Base-by-base conservation (phyloP, 2,113 vertebrate genomes). In the Pachycephala philippinensis region DNA sequence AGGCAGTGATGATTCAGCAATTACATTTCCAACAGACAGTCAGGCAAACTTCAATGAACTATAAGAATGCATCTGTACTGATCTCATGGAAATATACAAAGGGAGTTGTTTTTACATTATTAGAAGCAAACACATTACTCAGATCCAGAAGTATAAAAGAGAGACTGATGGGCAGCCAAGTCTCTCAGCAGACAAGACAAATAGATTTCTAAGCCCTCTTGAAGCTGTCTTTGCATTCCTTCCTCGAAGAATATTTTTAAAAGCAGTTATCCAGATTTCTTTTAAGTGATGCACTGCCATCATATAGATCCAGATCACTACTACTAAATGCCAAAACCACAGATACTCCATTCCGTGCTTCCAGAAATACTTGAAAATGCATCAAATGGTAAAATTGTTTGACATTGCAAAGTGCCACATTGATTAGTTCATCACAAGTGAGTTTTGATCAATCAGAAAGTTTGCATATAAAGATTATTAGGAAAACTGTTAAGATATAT, bases 1-100 rank as follows among this genome's bases (percentile, higher is more conserved):
- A 91, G 77, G 69, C 89, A 87, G 70, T 65, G 81, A 60, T 96
- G 89, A 94, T 75, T 95, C 95, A 96, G 81, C 91, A 91, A 44
- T 85, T 91, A 84, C 37, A 57, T 91, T 93, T 90, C 94, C 91
- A 97, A 66, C 57, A 65, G 66, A 87, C 57, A 80, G 78, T 91
- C 93, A 76, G 27, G 57, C 50, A 83, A 89, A 91, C 78, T 85
- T 86, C 78, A 89, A 11, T 89, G 89, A 85, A 79, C 84, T 87
- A 53, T 91, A 83, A 95, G 84, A 94, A 91, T 72, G 74, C 47
- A 77, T 93, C 83, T 86, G 65, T 93, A 83, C 77, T 84, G 53
- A 89, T 89, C 91, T 89, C 75, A 69, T 85, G 81, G 87, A 94
- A 94, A 80, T 85, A 57, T 13, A 94, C 89, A 89, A 92, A 84